Evolutionary conservation across 2,888 invertebrate genomes (phyloP).

Genomic region (Ophion costatus): DNA sequence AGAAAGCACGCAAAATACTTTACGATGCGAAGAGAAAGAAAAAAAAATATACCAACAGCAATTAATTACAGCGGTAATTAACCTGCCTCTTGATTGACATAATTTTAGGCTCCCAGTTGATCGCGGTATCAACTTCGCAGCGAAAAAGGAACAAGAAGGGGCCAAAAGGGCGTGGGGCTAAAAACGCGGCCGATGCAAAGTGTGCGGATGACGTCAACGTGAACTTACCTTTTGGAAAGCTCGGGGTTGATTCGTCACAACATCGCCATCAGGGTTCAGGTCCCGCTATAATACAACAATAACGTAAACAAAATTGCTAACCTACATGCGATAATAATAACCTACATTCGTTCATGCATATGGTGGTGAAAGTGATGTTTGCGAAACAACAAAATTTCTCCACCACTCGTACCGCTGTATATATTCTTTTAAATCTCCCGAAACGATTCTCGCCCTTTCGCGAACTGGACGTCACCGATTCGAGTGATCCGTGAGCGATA

Average conservation of each 20-base stretch:
- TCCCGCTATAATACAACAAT: constrained; percentile 83
- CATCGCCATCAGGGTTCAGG: constrained; percentile 80
- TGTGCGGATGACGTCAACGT: constrained; percentile 68
- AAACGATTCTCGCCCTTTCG: background rate
- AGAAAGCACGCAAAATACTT: no score
- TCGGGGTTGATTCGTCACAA: constrained; percentile 82
- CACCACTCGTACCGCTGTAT: background rate
- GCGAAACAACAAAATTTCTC: constrained; percentile 24
- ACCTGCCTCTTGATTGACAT: background rate
- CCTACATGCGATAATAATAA: constrained; percentile 74
- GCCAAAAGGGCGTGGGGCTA: background rate
- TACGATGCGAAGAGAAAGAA: no score
- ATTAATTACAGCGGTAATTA: background rate
- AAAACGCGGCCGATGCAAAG: constrained; percentile 42
- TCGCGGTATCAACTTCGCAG: constrained; percentile 24
- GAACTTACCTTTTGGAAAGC: constrained; percentile 79
- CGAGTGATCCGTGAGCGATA: background rate
- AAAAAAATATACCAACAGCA: no score
- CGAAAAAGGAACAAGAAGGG: constrained; percentile 44
- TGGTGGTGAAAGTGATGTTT: constrained; percentile 72
- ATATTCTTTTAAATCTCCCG: background rate
- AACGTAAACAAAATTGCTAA: constrained; percentile 83
- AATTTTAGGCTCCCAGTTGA: no score
- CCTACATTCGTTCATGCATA: constrained; percentile 73
- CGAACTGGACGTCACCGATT: no score